Evolutionary conservation across 2,888 invertebrate genomes (phyloP).

Genomic region (Apotomis turbidana): DNA sequence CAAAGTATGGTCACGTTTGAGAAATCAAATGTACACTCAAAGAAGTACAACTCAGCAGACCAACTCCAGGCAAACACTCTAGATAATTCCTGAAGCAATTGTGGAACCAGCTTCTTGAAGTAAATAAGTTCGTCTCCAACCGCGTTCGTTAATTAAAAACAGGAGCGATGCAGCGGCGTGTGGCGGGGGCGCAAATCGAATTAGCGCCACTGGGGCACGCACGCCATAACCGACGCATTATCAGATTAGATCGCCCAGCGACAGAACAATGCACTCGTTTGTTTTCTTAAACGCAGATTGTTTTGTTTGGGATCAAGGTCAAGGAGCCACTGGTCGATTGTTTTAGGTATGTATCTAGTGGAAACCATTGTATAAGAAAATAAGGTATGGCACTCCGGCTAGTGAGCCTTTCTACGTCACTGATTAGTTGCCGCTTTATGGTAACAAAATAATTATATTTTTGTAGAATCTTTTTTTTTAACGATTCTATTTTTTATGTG

Average conservation of each 20-base stretch:
- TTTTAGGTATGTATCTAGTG: neutral
- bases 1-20: no score
- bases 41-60: neutral
- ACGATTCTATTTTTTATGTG: no score
- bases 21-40: no score
- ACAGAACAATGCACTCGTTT: conserved; percentile 43
- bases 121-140: conserved; percentile 39
- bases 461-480: no score
- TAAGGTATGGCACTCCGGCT: no score
- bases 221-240: conserved; percentile 66
- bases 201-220: conserved; percentile 61
- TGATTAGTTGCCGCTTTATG: no score
- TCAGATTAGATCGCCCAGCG: conserved; percentile 56
- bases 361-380: neutral
- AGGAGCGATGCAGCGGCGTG: conserved; percentile 49
- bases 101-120: conserved; percentile 21
- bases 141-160: conserved; percentile 50
- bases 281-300: conserved; percentile 35
- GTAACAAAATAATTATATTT: no score
- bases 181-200: conserved; percentile 66
- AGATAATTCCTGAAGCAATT: conserved; percentile 16
- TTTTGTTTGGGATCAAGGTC: conserved; percentile 41
- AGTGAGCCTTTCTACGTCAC: no score
- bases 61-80: neutral
- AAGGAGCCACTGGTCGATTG: conserved; percentile 35